These are phyloP conservation scores for Rhodinocichla rosea DNA, from an alignment of 2,113 vertebrate genomes.

Conservation along the genomic window DNA sequence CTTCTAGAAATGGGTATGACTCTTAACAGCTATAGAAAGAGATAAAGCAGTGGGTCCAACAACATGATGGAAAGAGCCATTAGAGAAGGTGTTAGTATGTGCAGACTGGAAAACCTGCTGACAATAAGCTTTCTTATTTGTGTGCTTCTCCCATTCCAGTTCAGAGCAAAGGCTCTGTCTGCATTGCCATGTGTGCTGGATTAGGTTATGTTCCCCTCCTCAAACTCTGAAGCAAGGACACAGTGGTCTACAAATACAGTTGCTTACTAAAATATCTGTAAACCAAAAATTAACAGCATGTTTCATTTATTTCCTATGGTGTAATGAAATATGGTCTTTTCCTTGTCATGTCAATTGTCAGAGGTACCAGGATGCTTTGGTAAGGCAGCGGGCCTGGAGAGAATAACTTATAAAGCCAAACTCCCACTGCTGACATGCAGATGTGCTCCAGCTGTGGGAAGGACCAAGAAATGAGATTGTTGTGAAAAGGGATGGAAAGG, in stretches of 20 bases:
- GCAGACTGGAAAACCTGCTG: background rate
- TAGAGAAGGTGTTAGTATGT: background rate
- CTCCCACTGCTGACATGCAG: background rate
- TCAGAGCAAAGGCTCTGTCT: background rate
- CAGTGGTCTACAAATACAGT: background rate
- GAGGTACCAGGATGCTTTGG: background rate
- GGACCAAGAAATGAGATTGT: background rate
- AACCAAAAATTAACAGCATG: background rate
- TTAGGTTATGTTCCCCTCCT: background rate
- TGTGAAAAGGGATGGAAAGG: background rate
- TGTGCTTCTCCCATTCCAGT: background rate
- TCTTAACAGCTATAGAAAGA: background rate
- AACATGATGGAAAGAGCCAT: background rate
- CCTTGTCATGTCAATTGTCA: background rate
- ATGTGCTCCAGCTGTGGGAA: rapidly evolving
- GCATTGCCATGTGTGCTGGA: background rate
- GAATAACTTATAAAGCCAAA: background rate
- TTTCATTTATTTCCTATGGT: background rate
- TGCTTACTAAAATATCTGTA: background rate
- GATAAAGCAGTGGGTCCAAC: background rate
- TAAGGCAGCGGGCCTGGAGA: background rate
- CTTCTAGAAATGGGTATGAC: background rate
- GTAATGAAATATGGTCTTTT: background rate
- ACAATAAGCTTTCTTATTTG: background rate
- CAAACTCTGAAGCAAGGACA: background rate